Evolutionary conservation across 2,888 invertebrate genomes (phyloP), one percentile per base, ranked within the genome.

Genomic region (Chrysotoxum bicinctum): DNA sequence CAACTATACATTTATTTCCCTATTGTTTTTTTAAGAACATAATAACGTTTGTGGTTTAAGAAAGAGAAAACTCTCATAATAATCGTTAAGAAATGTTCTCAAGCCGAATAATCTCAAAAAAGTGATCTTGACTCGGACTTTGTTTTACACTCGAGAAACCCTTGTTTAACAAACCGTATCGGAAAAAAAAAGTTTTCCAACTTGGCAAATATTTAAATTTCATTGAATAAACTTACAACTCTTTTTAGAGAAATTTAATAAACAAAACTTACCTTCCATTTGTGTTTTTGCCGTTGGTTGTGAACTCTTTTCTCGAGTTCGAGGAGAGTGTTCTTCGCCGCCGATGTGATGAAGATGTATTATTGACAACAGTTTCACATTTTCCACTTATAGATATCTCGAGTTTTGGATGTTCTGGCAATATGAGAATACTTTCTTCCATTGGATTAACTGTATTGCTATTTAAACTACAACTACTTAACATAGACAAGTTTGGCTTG

Each of bases 341-440:
- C 78, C 90, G 88, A 81, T 89, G 89, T 83, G 88, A 87, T 86
- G 88, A 35, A 52, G 86, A 73, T 73, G 87, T 83, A 62, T 87
- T 89, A 68, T 87, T 88, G 30, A 64, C 64, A 60, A 89, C 80
- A 50, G 88, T 88, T 87, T 90, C 90, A 82, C 88, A 89, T 86
- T 90, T 89, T 52, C 89, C 89, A 87, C 89, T 90, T 68, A 89
- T 87, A 56, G 89, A 89, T 87, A 90, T 90, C 86, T 90, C 89
- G 87, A 90, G 88, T 88, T 89, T 90, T 84, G 89, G 88, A 87
- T 90, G 90, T 87, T 90, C 90, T 69, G 90, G 90, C 88, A 89
- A 88, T 87, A 90, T 90, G 68, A 90, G 87, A 87, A 90, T 90
- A 87, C 90, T 90, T 85, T 90, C 90, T 40, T 90, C 90, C 90